These are phyloP conservation scores for Drosophila subquinaria DNA, from an alignment of 2,888 invertebrate species.

Conservation along the genomic window DNA sequence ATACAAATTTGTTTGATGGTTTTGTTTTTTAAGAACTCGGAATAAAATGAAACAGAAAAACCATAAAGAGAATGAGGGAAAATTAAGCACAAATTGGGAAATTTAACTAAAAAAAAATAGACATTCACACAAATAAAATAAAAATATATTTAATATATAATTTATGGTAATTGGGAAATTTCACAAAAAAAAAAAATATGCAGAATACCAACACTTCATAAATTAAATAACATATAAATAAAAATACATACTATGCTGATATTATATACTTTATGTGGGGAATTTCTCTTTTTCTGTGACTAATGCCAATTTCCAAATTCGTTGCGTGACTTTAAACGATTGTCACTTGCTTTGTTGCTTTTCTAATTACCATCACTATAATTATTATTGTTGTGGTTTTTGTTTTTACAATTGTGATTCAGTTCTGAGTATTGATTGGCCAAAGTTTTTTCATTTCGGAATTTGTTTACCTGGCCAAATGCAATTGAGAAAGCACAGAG, in stretches of 20 bases:
- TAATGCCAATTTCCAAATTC: constrained; percentile 8
- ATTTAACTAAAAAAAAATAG: no score
- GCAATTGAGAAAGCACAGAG: constrained; percentile 13
- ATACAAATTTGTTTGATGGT: neutral
- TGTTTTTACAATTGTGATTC: constrained; percentile 40
- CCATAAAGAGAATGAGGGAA: no score
- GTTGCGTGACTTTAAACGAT: constrained; percentile 50
- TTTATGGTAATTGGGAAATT: no score
- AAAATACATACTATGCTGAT: neutral
- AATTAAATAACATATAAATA: no score
- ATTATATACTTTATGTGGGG: neutral
- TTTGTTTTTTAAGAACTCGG: no score
- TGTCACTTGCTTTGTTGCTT: constrained; percentile 38
- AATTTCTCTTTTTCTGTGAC: constrained; percentile 18
- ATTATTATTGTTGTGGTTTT: constrained; percentile 3
- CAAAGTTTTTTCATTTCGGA: neutral
- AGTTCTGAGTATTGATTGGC: constrained; percentile 26
- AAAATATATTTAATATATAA: no score
- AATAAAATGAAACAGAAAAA: no score
- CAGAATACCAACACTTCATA: no score
- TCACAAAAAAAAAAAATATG: no score
- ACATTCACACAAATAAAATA: no score
- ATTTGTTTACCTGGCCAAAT: constrained; percentile 30
- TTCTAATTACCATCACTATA: constrained; percentile 57
- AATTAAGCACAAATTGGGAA: no score